These are phyloP conservation scores for Mizuhopecten yessoensis DNA, from an alignment of 1,140 invertebrate species.

Conservation along the genomic window DNA sequence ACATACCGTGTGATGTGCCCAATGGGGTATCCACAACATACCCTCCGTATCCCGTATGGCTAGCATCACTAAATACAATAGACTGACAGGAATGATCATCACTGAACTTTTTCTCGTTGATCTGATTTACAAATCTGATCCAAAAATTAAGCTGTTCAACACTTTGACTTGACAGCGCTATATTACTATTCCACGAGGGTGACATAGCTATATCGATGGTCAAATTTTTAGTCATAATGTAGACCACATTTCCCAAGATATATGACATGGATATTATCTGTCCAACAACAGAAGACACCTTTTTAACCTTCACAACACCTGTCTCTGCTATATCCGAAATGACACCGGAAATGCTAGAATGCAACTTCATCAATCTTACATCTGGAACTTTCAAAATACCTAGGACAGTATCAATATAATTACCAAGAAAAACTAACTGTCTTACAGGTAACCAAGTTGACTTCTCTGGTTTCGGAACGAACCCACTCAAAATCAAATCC, in stretches of 20 bases:
- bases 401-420: background rate
- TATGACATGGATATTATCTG: background rate
- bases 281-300: background rate
- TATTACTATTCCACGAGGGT: conserved; percentile 39
- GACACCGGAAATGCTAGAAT: background rate
- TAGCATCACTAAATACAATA: conserved; percentile 47
- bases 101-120: background rate
- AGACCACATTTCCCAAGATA: conserved; percentile 42
- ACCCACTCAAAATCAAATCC: conserved; percentile 42
- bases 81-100: background rate
- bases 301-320: conserved; percentile 4
- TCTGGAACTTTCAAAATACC: conserved; percentile 5
- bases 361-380: background rate
- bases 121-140: background rate
- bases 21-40: background rate
- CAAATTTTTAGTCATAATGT: conserved; percentile 46
- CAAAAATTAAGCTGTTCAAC: conserved; percentile 45
- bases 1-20: background rate
- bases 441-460: conserved; percentile 45
- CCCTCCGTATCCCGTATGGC: conserved; percentile 37
- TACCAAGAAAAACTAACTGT: conserved; percentile 9
- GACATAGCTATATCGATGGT: conserved; percentile 19
- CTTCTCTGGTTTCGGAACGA: conserved; percentile 57
- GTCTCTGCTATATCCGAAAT: background rate
- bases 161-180: background rate